Conservation (phyloP, 2,797 vertebrate species). For the Propithecus deckenii region DNA sequence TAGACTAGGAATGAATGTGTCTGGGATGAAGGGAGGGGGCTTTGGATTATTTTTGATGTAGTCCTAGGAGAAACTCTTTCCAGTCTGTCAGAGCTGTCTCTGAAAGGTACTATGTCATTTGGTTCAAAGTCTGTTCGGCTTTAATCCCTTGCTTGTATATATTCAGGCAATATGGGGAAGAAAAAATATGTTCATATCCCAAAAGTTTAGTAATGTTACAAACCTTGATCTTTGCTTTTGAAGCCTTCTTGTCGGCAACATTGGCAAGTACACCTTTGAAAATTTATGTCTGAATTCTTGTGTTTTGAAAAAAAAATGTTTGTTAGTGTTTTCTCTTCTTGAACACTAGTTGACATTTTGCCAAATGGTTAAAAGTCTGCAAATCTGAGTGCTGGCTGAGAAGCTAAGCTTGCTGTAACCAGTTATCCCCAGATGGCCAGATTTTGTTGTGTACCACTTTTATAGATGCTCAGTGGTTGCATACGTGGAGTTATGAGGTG, state of each 20-base stretch:
- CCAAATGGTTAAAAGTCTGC: slow-evolving; percentile 68
- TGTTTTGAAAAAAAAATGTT: background rate
- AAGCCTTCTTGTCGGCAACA: background rate
- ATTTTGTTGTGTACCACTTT: slow-evolving; percentile 66
- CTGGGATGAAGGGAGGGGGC: background rate
- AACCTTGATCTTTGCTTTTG: background rate
- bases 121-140: background rate
- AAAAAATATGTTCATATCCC: background rate
- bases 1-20: background rate
- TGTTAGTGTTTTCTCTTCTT: slow-evolving; percentile 66
- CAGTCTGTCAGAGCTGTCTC: background rate
- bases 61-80: background rate
- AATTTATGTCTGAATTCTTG: slow-evolving; percentile 44
- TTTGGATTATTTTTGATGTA: background rate
- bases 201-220: background rate
- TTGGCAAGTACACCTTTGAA: slow-evolving; percentile 46
- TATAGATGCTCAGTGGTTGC: slow-evolving; percentile 58
- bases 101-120: background rate
- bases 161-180: background rate
- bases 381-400: slow-evolving; percentile 67
- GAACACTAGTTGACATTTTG: slow-evolving; percentile 39
- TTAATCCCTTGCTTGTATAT: background rate
- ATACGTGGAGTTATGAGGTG: slow-evolving; percentile 78
- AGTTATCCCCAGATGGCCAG: slow-evolving; percentile 80
- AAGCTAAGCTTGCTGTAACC: slow-evolving; percentile 62